A percentile compares a stretch with the other conserved stretches of the same genome.
Conservation (phyloP, 2,888 invertebrate genomes). For the Acleris cristana region DNA sequence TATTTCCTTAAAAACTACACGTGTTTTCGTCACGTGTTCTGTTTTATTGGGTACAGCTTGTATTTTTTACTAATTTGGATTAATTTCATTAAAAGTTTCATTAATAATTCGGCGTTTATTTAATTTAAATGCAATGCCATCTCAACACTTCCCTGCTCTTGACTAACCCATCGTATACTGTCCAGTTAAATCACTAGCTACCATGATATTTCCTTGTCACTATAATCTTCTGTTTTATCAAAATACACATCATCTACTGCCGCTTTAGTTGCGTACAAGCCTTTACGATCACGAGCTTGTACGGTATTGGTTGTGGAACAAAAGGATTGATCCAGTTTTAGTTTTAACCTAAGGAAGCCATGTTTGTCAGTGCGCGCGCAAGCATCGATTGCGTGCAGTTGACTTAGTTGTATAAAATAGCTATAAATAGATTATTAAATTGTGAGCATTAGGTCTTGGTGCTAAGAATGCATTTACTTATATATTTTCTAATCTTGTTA, state of each 20-base stretch:
- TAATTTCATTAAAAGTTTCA: constrained; percentile 25
- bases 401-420: constrained; percentile 36
- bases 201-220: constrained; percentile 7
- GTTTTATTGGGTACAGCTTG: constrained; percentile 1
- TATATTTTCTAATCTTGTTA: constrained; percentile 16
- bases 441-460: constrained; percentile 39
- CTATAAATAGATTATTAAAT: constrained; percentile 42
- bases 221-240: background rate
- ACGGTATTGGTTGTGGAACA: constrained; percentile 16
- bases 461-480: constrained; percentile 11
- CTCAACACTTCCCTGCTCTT: constrained; percentile 30
- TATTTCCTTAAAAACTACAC: constrained; percentile 9
- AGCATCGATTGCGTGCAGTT: constrained; percentile 39
- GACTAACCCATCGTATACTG: constrained; percentile 31
- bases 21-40: constrained; percentile 24
- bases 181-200: constrained; percentile 15
- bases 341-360: constrained; percentile 31
- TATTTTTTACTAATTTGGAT: background rate
- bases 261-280: background rate
- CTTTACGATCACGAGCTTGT: background rate
- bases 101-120: constrained; percentile 20
- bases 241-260: background rate
- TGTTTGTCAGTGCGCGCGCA: constrained; percentile 43
- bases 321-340: constrained; percentile 1
- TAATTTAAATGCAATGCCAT: constrained; percentile 27